Evolutionary conservation across 2,888 invertebrate genomes (phyloP).

Genomic region (Lobophora halterata): DNA sequence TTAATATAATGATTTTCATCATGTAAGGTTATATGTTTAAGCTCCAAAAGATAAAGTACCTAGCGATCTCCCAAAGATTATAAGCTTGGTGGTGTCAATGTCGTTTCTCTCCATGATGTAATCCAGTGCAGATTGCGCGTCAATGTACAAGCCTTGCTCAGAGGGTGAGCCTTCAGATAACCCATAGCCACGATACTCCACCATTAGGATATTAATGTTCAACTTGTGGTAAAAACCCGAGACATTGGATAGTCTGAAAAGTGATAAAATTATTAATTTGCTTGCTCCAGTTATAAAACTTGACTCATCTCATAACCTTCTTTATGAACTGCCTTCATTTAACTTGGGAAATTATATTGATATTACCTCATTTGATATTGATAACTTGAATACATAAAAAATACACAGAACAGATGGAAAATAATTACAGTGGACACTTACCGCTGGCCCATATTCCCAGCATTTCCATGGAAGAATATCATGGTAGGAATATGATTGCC

Average conservation of each 20-base stretch:
- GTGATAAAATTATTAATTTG: background rate
- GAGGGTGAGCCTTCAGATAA: slow-evolving; percentile 93
- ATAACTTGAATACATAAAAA: too few species aligned
- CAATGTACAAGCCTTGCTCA: slow-evolving; percentile 92
- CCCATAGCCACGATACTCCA: slow-evolving; percentile 98
- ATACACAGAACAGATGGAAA: background rate
- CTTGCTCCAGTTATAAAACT: too few species aligned
- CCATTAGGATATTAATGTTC: slow-evolving; percentile 92
- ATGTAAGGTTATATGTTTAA: too few species aligned
- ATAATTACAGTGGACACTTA: slow-evolving; percentile 37
- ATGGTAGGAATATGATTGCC: slow-evolving; percentile 89
- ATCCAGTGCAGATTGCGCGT: slow-evolving; percentile 93
- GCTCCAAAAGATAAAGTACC: slow-evolving; percentile 78
- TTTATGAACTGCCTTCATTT: too few species aligned
- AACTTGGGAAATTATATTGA: too few species aligned
- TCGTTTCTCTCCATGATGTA: slow-evolving; percentile 90
- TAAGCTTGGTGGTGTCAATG: slow-evolving; percentile 90
- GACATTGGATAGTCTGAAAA: slow-evolving; percentile 89
- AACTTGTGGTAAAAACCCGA: slow-evolving; percentile 90
- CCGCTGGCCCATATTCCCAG: slow-evolving; percentile 98
- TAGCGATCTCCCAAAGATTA: slow-evolving; percentile 94
- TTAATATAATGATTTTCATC: too few species aligned
- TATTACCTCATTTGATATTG: too few species aligned
- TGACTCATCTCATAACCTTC: too few species aligned
- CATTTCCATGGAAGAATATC: slow-evolving; percentile 97